Evolutionary conservation across 2,888 invertebrate species (phyloP), one percentile per base, ranked within the genome.

Genomic region (Colletes collaris): DNA sequence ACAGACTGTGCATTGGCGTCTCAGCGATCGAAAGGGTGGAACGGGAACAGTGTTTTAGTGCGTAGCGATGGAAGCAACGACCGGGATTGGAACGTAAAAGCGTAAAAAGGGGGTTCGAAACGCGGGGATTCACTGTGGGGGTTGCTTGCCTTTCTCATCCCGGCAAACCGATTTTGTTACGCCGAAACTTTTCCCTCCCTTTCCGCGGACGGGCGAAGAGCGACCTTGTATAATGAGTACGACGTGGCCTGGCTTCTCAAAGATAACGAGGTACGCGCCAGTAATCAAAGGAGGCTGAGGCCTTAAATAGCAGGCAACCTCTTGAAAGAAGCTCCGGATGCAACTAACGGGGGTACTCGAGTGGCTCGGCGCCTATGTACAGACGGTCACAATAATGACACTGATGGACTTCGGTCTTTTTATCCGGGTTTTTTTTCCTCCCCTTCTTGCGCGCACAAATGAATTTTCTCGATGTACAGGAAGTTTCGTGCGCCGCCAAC

Each of bases 191-290:
- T 27, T 55, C 65, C 55, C 62, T 11, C 49, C 71, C 8, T 37
- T 40, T 40, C n/a, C 19, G 27, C 40, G 37, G 13, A 37, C 11
- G 60, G 65, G 37, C 40, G 49, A 49, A 40, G 76, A 71, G 56
- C 59, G 74, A 64, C 70, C 55, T 56, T 49, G 76, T 69, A 73
- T 76, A 81, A 84, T 64, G 73, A 82, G 70, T 73, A 52, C 66
- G 55, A 70, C 70, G 68, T 44, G 75, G 66, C 58, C 71, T 52
- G 65, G 58, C 70, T 86, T 60, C 75, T 85, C 83, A 81, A 86
- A 85, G 87, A 88, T 88, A 88, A 88, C 87, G 82, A 87, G 82
- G 79, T 81, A 82, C 86, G 87, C 87, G 82, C 82, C 79, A 74
- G 81, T 88, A 86, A 88, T 88, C 88, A 88, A 88, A 88, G 86